phyloP scores from a whole-genome alignment of 2,113 vertebrate species.

The Pitta sordida region DNA sequence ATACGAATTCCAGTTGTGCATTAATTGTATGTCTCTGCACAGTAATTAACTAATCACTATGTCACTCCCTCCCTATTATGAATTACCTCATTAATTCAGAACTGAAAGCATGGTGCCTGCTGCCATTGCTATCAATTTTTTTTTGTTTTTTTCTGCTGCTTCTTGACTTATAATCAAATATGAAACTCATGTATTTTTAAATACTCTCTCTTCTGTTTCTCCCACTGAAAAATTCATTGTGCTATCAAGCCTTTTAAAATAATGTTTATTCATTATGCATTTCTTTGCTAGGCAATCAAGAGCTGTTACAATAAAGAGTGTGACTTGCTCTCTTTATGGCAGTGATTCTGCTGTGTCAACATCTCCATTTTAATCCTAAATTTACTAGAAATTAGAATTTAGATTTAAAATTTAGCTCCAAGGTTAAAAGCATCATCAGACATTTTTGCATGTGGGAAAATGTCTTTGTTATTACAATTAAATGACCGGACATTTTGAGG shows the following conservation, averaged over 20 bases:
- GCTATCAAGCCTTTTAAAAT: slow-evolving; percentile 69
- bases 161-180: slow-evolving; percentile 77
- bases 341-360: background rate
- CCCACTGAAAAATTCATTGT: slow-evolving; percentile 79
- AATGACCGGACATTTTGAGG: background rate
- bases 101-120: slow-evolving; percentile 42
- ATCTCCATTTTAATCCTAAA: background rate
- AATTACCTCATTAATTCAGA: slow-evolving; percentile 70
- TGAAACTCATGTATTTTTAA: slow-evolving; percentile 81
- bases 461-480: background rate
- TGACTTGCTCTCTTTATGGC: background rate
- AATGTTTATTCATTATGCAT: slow-evolving; percentile 75
- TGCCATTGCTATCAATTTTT: slow-evolving; percentile 15
- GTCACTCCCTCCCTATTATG: slow-evolving; percentile 67
- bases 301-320: slow-evolving; percentile 38
- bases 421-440: background rate
- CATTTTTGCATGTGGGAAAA: background rate
- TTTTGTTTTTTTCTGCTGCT: slow-evolving; percentile 39
- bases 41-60: slow-evolving; percentile 73
- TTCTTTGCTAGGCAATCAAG: slow-evolving; percentile 55
- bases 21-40: slow-evolving; percentile 66
- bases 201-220: slow-evolving; percentile 72
- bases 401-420: background rate
- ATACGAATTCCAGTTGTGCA: slow-evolving; percentile 66
- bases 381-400: slow-evolving; percentile 27